phyloP scores from a whole-genome alignment of 2,888 invertebrate species.

The Cryptus viduatorius region DNA sequence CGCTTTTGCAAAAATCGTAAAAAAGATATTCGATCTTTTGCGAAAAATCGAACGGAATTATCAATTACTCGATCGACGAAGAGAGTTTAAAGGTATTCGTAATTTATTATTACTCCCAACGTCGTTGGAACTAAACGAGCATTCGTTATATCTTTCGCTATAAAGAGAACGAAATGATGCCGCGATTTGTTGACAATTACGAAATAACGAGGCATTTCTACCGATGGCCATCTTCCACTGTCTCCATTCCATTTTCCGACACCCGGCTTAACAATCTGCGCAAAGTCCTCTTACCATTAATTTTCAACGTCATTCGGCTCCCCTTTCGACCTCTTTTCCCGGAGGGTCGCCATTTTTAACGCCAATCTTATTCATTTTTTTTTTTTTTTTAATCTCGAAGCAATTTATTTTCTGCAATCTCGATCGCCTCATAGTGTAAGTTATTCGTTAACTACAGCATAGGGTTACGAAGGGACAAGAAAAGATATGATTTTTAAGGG shows the following conservation, averaged over 20 bases:
- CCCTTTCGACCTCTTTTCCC: background rate
- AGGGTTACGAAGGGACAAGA: background rate
- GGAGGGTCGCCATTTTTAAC: background rate
- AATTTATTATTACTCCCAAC: background rate
- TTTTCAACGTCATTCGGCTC: constrained; percentile 21
- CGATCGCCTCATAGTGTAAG: background rate
- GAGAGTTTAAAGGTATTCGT: no score
- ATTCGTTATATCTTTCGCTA: constrained; percentile 15
- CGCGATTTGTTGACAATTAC: constrained; percentile 43
- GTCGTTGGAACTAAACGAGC: constrained; percentile 16
- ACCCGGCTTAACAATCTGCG: constrained; percentile 36
- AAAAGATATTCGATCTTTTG: no score
- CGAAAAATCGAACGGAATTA: no score
- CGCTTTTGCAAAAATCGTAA: no score
- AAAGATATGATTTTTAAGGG: background rate
- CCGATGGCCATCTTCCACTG: background rate
- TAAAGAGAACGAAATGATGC: constrained; percentile 4
- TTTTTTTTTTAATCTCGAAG: constrained; percentile 11
- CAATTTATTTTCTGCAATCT: constrained; percentile 53
- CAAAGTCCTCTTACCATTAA: constrained; percentile 49
- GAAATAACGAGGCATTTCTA: constrained; percentile 50
- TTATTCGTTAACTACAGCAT: constrained; percentile 6
- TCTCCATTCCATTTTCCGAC: constrained; percentile 26
- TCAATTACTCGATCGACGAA: no score
- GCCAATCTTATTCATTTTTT: background rate